Evolutionary conservation across 2,888 invertebrate species (phyloP).

Genomic region (Cantharis nigra): DNA sequence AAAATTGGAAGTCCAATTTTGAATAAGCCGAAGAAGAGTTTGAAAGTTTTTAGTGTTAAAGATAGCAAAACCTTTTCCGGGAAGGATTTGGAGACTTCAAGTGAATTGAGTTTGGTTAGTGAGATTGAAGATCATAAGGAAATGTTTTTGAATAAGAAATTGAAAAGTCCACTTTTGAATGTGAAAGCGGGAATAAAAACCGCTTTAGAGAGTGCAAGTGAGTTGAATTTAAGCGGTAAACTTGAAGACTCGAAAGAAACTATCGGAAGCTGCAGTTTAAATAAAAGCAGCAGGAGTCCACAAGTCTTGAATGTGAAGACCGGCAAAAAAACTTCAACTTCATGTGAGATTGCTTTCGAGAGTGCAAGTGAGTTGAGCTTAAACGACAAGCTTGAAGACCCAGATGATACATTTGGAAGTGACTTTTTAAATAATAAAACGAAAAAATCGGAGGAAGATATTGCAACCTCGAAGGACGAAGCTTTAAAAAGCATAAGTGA

Average conservation of each 20-base stretch:
- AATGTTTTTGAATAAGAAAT: not conserved
- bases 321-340: not conserved
- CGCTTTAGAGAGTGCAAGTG: not conserved
- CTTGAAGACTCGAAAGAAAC: not conserved
- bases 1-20: not conserved
- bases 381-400: not conserved
- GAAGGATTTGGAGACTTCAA: not conserved
- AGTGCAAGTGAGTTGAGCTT: not conserved
- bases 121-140: too few species aligned
- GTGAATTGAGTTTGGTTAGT: not conserved
- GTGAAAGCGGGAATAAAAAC: too few species aligned
- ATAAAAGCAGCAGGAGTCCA: not conserved
- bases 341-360: not conserved
- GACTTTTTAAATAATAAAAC: not conserved
- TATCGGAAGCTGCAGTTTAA: not conserved
- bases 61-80: not conserved
- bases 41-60: not conserved
- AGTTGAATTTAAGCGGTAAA: not conserved
- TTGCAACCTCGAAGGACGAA: not conserved
- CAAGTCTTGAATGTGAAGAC: not conserved
- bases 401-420: not conserved
- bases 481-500: not conserved
- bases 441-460: not conserved
- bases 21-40: not conserved
- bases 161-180: not conserved